Percentiles rank a stretch among this genome's conserved stretches.
Conservation (phyloP, 2,888 invertebrate genomes). For the Nephrotoma guestfalica region DNA sequence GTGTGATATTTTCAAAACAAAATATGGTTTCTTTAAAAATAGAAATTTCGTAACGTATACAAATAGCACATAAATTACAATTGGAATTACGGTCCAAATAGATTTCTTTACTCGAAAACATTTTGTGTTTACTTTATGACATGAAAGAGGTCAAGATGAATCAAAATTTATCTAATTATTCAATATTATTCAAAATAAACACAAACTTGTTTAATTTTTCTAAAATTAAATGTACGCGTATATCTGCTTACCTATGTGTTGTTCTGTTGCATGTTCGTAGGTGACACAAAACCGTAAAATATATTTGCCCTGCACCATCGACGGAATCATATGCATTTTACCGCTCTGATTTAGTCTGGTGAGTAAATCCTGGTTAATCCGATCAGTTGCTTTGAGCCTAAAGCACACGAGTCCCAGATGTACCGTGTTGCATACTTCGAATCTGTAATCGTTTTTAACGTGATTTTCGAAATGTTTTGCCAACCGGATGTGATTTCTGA, state of each 20-base stretch:
- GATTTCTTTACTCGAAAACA: not conserved
- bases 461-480: conserved; percentile 60
- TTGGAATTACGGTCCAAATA: not conserved
- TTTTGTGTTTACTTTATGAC: not conserved
- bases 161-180: conserved; percentile 1
- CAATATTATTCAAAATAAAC: not conserved
- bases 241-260: conserved; percentile 40
- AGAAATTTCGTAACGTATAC: not conserved
- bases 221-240: not conserved
- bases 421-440: conserved; percentile 65
- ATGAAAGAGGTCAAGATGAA: not conserved
- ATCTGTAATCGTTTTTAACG: conserved; percentile 52
- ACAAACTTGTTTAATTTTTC: not conserved
- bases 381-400: conserved; percentile 53
- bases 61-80: not conserved
- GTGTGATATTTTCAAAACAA: not conserved
- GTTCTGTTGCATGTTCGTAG: conserved; percentile 58
- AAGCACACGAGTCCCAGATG: conserved; percentile 65
- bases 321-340: conserved; percentile 74
- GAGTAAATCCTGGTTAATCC: conserved; percentile 57
- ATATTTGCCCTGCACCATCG: conserved; percentile 59
- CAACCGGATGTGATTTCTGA: conserved; percentile 63
- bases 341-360: conserved; percentile 71
- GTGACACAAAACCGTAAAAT: conserved; percentile 69
- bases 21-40: not conserved